Percentiles rank a stretch among this genome's conserved stretches.
These are phyloP conservation scores for Drosophila sucinea DNA, from an alignment of 1,140 invertebrate genomes.

Conservation along the genomic window DNA sequence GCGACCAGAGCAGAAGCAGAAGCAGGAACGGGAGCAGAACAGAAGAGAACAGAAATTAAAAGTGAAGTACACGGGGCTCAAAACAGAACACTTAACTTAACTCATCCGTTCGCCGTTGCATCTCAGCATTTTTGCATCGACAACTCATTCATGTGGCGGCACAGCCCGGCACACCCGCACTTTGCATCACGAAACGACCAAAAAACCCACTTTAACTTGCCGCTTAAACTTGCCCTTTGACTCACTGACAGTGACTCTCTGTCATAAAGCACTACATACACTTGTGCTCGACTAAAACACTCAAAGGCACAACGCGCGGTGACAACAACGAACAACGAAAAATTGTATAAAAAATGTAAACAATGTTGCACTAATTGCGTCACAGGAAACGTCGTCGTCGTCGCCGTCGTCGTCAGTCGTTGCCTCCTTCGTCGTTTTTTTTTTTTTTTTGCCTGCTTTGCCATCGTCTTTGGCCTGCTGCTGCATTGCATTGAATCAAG, in stretches of 20 bases:
- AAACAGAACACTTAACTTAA: background rate
- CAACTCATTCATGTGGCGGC: slow-evolving; percentile 11
- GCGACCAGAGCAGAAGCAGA: background rate
- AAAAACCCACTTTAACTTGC: slow-evolving; percentile 7
- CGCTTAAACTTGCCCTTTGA: slow-evolving; percentile 11
- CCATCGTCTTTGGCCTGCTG: slow-evolving; percentile 29
- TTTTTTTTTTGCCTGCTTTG: slow-evolving; percentile 14
- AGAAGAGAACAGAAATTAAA: slow-evolving; percentile 9
- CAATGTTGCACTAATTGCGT: slow-evolving; percentile 13
- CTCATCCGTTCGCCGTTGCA: background rate
- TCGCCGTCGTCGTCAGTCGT: slow-evolving; percentile 43
- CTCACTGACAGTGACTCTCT: background rate
- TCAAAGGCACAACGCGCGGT: slow-evolving; percentile 9
- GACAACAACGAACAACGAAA: slow-evolving; percentile 15
- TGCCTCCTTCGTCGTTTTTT: slow-evolving; percentile 6
- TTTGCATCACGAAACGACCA: background rate
- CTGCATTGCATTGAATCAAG: slow-evolving; percentile 6
- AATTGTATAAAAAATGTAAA: slow-evolving; percentile 12
- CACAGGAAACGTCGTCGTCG: slow-evolving; percentile 68
- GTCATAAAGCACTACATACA: background rate
- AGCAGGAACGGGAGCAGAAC: background rate
- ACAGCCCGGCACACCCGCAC: background rate
- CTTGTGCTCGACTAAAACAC: slow-evolving; percentile 2
- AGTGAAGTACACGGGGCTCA: background rate
- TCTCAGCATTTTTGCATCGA: background rate